Percentiles rank a stretch among this genome's conserved stretches.
Evolutionary conservation across 2,113 vertebrate genomes (phyloP).

Genomic region (Oncorhynchus gorbuscha): DNA sequence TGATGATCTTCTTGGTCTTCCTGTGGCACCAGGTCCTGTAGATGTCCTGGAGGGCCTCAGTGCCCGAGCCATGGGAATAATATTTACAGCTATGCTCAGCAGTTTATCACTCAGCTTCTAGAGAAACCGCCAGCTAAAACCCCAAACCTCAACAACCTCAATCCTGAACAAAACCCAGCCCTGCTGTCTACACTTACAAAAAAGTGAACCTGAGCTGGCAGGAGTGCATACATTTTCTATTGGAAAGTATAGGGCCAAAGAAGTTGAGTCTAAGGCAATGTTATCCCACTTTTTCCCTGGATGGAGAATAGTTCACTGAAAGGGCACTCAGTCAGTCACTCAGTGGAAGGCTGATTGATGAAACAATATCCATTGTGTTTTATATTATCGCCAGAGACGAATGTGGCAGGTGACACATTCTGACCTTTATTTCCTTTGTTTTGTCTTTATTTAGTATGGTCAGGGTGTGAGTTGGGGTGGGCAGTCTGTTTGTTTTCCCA

Average conservation of each 20-base stretch:
- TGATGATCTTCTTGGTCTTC: too few species aligned
- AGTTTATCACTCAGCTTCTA: conserved; percentile 7
- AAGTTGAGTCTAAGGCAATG: too few species aligned
- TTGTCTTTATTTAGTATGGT: too few species aligned
- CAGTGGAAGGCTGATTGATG: not conserved
- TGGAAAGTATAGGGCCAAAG: too few species aligned
- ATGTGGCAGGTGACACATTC: too few species aligned
- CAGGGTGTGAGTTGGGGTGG: too few species aligned
- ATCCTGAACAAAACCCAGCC: conserved; percentile 39
- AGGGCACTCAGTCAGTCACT: not conserved
- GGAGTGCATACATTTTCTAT: too few species aligned
- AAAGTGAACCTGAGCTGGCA: not conserved
- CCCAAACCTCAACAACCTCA: conserved; percentile 38
- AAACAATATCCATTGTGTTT: not conserved
- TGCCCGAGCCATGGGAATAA: conserved; percentile 44
- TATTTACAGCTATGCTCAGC: conserved; percentile 64
- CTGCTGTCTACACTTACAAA: conserved; percentile 21
- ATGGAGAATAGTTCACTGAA: conserved; percentile 18
- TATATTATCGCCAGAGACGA: not conserved
- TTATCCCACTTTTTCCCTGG: not conserved
- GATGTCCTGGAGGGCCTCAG: too few species aligned
- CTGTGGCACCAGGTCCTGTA: too few species aligned
- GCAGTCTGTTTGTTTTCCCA: too few species aligned
- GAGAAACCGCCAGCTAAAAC: conserved; percentile 38
- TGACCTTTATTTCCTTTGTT: too few species aligned